A percentile compares a stretch with the other conserved stretches of the same genome.
phyloP scores from a whole-genome alignment of 2,113 vertebrate genomes.

The Marcusenius ussheri region DNA sequence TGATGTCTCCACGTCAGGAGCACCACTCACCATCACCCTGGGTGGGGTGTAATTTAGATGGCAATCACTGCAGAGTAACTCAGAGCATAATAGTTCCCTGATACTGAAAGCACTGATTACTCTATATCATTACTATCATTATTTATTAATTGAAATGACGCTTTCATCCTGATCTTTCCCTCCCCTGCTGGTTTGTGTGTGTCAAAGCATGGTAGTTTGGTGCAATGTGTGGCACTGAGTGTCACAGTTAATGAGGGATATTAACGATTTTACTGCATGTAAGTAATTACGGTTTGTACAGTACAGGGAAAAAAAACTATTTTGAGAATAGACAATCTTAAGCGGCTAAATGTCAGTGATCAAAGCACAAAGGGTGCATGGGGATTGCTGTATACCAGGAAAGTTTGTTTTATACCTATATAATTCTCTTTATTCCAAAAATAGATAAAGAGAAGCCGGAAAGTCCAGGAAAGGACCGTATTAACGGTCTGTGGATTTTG shows the following conservation, averaged over 20 bases:
- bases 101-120: conserved; percentile 56
- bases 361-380: background rate
- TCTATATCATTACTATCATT: conserved; percentile 45
- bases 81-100: conserved; percentile 21
- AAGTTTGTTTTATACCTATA: background rate
- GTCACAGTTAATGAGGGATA: conserved; percentile 39
- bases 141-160: conserved; percentile 42
- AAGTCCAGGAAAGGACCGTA: background rate
- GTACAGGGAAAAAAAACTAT: background rate
- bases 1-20: background rate
- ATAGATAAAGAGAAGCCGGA: background rate
- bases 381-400: background rate
- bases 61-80: conserved; percentile 18
- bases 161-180: conserved; percentile 36
- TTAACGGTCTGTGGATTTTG: background rate
- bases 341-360: background rate
- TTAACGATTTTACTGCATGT: conserved; percentile 45
- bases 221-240: conserved; percentile 37
- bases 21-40: background rate
- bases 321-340: background rate
- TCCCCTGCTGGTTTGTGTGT: conserved; percentile 40
- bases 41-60: conserved; percentile 26
- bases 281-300: conserved; percentile 49
- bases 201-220: conserved; percentile 43
- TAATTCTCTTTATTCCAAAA: background rate